Evolutionary conservation across 2,888 invertebrate genomes (phyloP).

Genomic region (Drosophila acutilabella): DNA sequence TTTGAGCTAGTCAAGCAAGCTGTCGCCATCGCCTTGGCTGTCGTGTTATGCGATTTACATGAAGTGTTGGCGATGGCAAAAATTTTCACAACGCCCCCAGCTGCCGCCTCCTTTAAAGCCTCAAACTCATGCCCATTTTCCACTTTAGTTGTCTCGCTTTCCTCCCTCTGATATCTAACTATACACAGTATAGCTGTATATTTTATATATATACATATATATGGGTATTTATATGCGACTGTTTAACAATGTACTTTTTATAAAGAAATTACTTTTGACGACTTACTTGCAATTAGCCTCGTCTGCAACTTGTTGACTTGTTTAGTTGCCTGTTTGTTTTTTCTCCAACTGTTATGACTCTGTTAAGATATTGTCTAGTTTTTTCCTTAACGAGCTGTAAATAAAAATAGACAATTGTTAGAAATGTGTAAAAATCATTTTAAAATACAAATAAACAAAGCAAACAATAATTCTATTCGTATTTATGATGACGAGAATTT

Average conservation of each 20-base stretch:
- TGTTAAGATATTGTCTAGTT: constrained; percentile 22
- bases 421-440: neutral
- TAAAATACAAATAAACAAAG: constrained; percentile 5
- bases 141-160: constrained; percentile 10
- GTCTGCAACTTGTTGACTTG: constrained; percentile 43
- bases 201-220: constrained; percentile 8
- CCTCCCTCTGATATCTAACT: neutral
- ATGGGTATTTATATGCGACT: neutral
- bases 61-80: constrained; percentile 57
- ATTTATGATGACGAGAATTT: constrained; percentile 2
- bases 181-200: neutral
- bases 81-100: constrained; percentile 34
- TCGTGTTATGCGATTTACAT: constrained; percentile 73
- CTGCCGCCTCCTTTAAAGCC: neutral
- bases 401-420: constrained; percentile 31
- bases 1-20: constrained; percentile 77
- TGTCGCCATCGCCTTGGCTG: constrained; percentile 63
- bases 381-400: constrained; percentile 40
- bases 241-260: constrained; percentile 39
- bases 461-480: constrained; percentile 5
- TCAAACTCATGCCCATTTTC: constrained; percentile 20
- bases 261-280: constrained; percentile 66
- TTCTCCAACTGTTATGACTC: constrained; percentile 12
- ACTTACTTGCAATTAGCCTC: constrained; percentile 66
- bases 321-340: constrained; percentile 9